A percentile compares a stretch with the other conserved stretches of the same genome.
Evolutionary conservation across 1,140 invertebrate genomes (phyloP).

Genomic region (Drosophila pruinosa): DNA sequence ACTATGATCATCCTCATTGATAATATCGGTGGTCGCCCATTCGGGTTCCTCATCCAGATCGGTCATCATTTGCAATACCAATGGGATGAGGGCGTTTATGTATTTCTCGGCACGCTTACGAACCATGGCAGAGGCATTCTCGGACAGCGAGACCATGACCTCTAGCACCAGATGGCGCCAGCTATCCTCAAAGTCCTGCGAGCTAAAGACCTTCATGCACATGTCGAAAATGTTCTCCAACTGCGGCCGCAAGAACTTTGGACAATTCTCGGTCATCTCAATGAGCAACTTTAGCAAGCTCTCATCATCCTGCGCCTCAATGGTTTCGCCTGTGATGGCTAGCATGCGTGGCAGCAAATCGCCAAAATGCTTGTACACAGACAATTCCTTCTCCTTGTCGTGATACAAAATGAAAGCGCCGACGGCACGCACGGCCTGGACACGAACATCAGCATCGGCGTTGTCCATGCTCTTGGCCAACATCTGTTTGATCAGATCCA

Average conservation of each 20-base stretch:
- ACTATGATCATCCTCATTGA: slow-evolving; percentile 92
- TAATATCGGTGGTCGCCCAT: slow-evolving; percentile 91
- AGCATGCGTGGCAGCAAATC: slow-evolving; percentile 92
- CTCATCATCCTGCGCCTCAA: slow-evolving; percentile 94
- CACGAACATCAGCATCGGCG: slow-evolving; percentile 88
- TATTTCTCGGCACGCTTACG: slow-evolving; percentile 94
- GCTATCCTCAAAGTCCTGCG: slow-evolving; percentile 90
- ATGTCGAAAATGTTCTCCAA: slow-evolving; percentile 94
- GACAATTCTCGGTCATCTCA: slow-evolving; percentile 95
- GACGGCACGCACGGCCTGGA: slow-evolving; percentile 92
- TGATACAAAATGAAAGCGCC: slow-evolving; percentile 95
- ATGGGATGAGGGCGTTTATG: slow-evolving; percentile 90
- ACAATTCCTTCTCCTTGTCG: slow-evolving; percentile 92
- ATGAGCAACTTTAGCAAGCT: slow-evolving; percentile 95
- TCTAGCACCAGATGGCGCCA: slow-evolving; percentile 97
- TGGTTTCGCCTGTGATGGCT: slow-evolving; percentile 86
- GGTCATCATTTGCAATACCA: slow-evolving; percentile 97
- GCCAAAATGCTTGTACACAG: slow-evolving; percentile 93
- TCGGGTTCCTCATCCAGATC: slow-evolving; percentile 90
- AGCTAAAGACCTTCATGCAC: slow-evolving; percentile 93
- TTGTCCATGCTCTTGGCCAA: slow-evolving; percentile 89
- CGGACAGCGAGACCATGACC: slow-evolving; percentile 96
- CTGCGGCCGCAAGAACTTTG: slow-evolving; percentile 95
- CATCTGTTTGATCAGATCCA: slow-evolving; percentile 98
- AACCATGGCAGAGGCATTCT: slow-evolving; percentile 97